Evolutionary conservation across 2,113 vertebrate genomes (phyloP).

Genomic region (Ginglymostoma cirratum): DNA sequence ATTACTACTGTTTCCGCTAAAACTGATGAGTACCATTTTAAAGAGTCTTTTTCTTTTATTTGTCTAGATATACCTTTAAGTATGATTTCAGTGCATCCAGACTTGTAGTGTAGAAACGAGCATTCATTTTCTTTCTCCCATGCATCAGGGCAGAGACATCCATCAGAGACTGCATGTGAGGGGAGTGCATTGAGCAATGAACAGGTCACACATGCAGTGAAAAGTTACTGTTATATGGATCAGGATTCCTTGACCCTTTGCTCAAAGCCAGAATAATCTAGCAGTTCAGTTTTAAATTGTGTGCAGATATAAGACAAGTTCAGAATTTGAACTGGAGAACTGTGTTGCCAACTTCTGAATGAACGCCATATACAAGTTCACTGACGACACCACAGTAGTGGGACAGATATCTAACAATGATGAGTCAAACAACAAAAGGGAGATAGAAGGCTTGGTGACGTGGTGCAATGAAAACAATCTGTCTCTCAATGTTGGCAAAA

Average conservation of each 20-base stretch:
- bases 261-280: neutral
- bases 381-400: too few species aligned
- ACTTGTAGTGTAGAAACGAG: neutral
- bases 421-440: too few species aligned
- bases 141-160: neutral
- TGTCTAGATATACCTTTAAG: neutral
- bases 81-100: neutral
- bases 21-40: neutral
- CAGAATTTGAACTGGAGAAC: neutral
- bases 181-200: neutral
- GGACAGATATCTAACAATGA: too few species aligned
- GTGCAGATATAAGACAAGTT: neutral
- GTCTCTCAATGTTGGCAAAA: too few species aligned
- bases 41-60: neutral
- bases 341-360: too few species aligned
- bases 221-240: neutral
- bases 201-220: neutral
- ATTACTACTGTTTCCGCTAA: neutral
- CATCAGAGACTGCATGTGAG: neutral
- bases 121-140: neutral
- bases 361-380: too few species aligned
- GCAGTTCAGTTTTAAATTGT: neutral
- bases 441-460: too few species aligned
- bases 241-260: neutral
- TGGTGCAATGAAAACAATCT: too few species aligned